phyloP scores from a whole-genome alignment of 37 sponge, comb jelly and placozoan genomes.

The Cliona cf. orientalis region DNA sequence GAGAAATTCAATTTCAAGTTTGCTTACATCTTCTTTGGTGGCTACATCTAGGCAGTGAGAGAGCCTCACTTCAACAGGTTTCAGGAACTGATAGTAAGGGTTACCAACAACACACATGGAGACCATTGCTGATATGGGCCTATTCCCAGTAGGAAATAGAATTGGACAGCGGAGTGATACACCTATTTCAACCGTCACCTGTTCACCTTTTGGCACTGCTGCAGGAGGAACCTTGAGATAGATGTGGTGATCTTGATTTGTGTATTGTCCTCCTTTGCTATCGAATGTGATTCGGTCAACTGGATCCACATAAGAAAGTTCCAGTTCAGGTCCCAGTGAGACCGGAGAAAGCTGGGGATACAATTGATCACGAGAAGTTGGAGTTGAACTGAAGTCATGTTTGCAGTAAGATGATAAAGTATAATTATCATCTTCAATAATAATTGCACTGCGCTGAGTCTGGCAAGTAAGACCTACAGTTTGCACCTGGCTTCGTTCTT shows the following conservation, averaged over 20 bases:
- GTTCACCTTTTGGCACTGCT: constrained; percentile 1
- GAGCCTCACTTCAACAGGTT: constrained; percentile 16
- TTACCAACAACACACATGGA: constrained; percentile 9
- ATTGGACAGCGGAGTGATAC: background rate
- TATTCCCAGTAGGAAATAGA: background rate
- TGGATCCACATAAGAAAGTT: too few relatives aligned
- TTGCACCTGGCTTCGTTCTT: too few relatives aligned
- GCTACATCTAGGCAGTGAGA: constrained; percentile 14
- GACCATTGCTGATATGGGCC: constrained; percentile 11
- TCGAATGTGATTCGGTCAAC: constrained; percentile 1
- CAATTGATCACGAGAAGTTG: too few relatives aligned
- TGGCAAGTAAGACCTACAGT: too few relatives aligned
- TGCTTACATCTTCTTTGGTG: background rate
- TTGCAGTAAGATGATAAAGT: too few relatives aligned
- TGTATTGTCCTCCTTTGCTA: background rate
- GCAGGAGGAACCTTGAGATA: background rate
- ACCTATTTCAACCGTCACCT: background rate
- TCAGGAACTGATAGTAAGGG: constrained; percentile 5
- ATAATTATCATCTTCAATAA: too few relatives aligned
- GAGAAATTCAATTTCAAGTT: background rate
- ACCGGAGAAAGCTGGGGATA: too few relatives aligned
- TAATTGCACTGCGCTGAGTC: too few relatives aligned
- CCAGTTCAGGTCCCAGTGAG: too few relatives aligned
- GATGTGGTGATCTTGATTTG: background rate
- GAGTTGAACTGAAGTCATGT: too few relatives aligned